Base-by-base conservation (phyloP, 1,140 invertebrate species). In the Neotoxoptera formosana region DNA sequence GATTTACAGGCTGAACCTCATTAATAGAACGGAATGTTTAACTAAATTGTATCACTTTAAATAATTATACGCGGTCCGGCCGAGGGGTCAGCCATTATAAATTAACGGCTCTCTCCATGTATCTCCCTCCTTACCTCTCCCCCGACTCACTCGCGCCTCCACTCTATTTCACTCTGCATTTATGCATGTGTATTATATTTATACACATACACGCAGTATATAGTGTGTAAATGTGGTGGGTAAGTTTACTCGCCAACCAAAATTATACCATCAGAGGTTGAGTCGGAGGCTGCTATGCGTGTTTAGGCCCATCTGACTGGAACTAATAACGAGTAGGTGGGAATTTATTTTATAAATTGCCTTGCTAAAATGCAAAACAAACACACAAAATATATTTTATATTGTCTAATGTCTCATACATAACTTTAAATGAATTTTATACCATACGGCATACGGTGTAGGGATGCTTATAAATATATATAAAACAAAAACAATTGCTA, bases 21-120 rank as follows among this genome's bases (percentile, higher is more conserved):
- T 91, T 91, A 76, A 91, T 91, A 83, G 90, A 81, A 48, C 90
- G 25, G 60, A 89, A 89, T 81, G 67, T 48, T 91, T 91, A 91
- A 91, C 90, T 91, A 91, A 81, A 91, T 91, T 91, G 90, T 91
- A 91, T 91, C 90, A 81, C 90, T 91, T 91, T 91, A 91, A 91
- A 91, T 91, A 91, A 91, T 91, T 91, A 91, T 76, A 34, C 90
- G 45, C 21, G 90, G 90, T 34, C 45, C 89, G 30, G 9, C 36
- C 20, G 60, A 91, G n/a, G 48, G 90, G 67, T 81, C 90, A 91
- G 67, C 60, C 60, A 34, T 91, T 81, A 91, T 91, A 91, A 91
- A 91, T 91, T 91, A 91, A 91, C 41, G 90, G 67, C 51, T 88
- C 86, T 20, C 45, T 48, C 47, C 47, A 23, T 30, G 9, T 87